These are phyloP conservation scores for Pipistrellus pipistrellus DNA, from an alignment of 2,797 vertebrate genomes.

Conservation along the genomic window DNA sequence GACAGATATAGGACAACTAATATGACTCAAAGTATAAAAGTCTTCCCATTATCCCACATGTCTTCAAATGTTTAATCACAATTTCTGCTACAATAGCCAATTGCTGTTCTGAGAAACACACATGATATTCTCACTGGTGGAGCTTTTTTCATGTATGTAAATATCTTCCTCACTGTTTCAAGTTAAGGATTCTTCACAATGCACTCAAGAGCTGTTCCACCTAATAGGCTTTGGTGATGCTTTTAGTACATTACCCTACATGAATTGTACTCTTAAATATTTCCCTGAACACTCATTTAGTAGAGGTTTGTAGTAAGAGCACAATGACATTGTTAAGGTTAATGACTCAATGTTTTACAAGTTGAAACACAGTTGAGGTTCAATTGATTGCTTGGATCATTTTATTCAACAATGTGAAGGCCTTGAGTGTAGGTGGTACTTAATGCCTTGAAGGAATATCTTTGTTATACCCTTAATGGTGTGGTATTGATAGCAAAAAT, in stretches of 20 bases:
- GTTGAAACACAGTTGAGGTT: slow-evolving; percentile 85
- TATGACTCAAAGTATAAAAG: background rate
- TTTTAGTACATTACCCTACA: slow-evolving; percentile 81
- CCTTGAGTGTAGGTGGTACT: slow-evolving; percentile 75
- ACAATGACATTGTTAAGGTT: slow-evolving; percentile 87
- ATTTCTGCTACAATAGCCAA: background rate
- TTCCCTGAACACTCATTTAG: slow-evolving; percentile 81
- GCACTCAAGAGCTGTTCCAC: slow-evolving; percentile 54
- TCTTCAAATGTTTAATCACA: background rate
- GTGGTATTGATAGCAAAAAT: slow-evolving; percentile 35
- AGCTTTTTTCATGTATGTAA: background rate
- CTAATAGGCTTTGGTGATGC: slow-evolving; percentile 59
- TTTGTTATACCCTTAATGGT: slow-evolving; percentile 73
- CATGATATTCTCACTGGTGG: background rate
- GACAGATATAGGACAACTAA: background rate
- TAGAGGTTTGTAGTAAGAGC: slow-evolving; percentile 80
- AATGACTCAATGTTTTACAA: slow-evolving; percentile 87
- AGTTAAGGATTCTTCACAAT: slow-evolving; percentile 71
- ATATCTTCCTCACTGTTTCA: slow-evolving; percentile 31
- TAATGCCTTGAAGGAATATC: slow-evolving; percentile 76
- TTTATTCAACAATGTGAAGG: slow-evolving; percentile 84
- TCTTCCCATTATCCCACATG: background rate
- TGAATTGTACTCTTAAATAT: slow-evolving; percentile 80
- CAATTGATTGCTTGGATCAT: slow-evolving; percentile 86
- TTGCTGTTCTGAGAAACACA: background rate